phyloP scores from a whole-genome alignment of 1,140 invertebrate species.

The Heliconius nattereri region DNA sequence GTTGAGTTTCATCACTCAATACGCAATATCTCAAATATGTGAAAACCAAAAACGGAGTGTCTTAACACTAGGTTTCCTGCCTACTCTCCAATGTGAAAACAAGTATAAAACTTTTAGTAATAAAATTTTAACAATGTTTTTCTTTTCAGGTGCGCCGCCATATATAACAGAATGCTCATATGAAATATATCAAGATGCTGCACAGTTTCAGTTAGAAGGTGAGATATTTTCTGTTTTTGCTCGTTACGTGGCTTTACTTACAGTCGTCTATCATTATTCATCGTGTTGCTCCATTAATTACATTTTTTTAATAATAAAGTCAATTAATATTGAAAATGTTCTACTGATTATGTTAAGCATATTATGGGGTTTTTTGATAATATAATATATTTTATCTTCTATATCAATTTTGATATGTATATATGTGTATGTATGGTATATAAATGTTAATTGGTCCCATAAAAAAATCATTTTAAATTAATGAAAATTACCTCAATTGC shows the following conservation, averaged over 20 bases:
- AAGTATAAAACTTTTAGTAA: too few relatives aligned
- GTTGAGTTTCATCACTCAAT: too few relatives aligned
- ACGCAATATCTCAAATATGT: too few relatives aligned
- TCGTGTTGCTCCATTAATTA: not conserved
- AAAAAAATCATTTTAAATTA: too few relatives aligned
- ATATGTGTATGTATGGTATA: too few relatives aligned
- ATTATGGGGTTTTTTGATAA: not conserved
- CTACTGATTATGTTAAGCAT: too few relatives aligned
- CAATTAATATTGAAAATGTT: not conserved
- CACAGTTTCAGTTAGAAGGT: conserved; percentile 16
- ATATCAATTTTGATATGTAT: not conserved
- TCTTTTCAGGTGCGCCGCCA: conserved; percentile 25
- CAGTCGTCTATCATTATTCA: not conserved
- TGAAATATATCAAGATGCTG: conserved; percentile 10
- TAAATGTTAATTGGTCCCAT: too few relatives aligned
- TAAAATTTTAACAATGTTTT: too few relatives aligned
- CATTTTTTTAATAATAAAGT: not conserved
- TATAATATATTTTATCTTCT: not conserved
- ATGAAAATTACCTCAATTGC: too few relatives aligned
- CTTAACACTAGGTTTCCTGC: too few relatives aligned
- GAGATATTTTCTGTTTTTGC: conserved; percentile 18
- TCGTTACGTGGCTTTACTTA: conserved; percentile 18
- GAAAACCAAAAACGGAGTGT: too few relatives aligned
- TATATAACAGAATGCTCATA: not conserved
- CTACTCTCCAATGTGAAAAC: too few relatives aligned